Evolutionary conservation across 2,113 vertebrate genomes (phyloP).

Genomic region (Mobula hypostoma): DNA sequence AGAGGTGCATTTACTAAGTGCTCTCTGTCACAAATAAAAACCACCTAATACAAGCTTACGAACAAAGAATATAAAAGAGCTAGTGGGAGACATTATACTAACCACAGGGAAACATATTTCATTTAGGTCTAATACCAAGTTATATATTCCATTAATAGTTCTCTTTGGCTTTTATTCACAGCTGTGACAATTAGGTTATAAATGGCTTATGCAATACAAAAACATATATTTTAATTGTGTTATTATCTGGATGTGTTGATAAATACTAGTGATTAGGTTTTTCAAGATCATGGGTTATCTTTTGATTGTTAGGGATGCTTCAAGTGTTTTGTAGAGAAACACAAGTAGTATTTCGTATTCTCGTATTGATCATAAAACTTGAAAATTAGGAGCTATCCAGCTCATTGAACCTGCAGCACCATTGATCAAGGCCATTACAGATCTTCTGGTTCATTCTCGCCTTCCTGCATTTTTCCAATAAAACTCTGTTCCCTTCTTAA

Average conservation of each 20-base stretch:
- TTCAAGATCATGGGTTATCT: background rate
- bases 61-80: background rate
- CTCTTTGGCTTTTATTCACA: background rate
- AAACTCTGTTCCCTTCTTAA: background rate
- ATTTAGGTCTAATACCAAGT: background rate
- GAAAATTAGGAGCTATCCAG: no score
- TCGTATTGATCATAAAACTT: no score
- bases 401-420: no score
- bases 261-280: background rate
- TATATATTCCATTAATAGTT: background rate
- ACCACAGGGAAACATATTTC: background rate
- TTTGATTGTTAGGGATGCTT: background rate
- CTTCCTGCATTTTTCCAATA: background rate
- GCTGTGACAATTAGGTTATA: background rate
- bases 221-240: background rate
- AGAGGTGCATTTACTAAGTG: no score
- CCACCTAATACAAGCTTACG: background rate
- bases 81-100: background rate
- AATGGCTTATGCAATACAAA: background rate
- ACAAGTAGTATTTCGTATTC: no score
- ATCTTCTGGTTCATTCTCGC: background rate
- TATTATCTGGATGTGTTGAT: background rate
- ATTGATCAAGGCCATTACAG: background rate
- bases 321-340: background rate
- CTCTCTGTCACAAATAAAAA: no score